Percentiles rank a stretch among this genome's conserved stretches.
Conservation (phyloP, 2,113 vertebrate species). For the Actenoides hombroni region DNA sequence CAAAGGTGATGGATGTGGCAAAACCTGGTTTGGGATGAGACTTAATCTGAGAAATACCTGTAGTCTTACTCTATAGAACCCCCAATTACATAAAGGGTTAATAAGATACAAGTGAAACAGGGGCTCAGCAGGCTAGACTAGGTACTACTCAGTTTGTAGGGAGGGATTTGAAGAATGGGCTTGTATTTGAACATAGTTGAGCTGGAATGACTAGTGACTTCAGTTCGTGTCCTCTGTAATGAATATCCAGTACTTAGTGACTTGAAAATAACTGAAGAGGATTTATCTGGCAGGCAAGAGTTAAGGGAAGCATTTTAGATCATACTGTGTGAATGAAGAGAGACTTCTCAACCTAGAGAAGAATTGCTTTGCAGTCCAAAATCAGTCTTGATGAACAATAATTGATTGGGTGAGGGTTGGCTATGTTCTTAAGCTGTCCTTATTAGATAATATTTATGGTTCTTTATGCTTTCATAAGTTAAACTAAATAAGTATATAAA, state of each 20-base stretch:
- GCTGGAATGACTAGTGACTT: neutral
- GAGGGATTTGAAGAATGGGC: neutral
- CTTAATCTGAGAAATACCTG: no score
- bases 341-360: neutral
- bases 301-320: neutral
- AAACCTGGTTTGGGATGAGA: neutral
- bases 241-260: neutral
- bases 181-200: neutral
- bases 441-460: neutral
- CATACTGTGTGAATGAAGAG: neutral
- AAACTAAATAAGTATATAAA: neutral
- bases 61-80: neutral
- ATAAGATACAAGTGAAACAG: neutral
- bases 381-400: neutral
- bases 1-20: neutral
- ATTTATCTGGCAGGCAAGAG: neutral
- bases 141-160: neutral
- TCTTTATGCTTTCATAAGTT: neutral
- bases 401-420: neutral
- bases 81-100: neutral
- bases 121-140: neutral
- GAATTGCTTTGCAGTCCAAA: neutral
- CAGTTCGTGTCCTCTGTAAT: neutral
- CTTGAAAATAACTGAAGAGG: neutral
- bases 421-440: neutral